Evolutionary conservation across 2,113 vertebrate species (phyloP), one percentile per base, ranked within the genome.

Genomic region (Stigmatopora nigra): DNA sequence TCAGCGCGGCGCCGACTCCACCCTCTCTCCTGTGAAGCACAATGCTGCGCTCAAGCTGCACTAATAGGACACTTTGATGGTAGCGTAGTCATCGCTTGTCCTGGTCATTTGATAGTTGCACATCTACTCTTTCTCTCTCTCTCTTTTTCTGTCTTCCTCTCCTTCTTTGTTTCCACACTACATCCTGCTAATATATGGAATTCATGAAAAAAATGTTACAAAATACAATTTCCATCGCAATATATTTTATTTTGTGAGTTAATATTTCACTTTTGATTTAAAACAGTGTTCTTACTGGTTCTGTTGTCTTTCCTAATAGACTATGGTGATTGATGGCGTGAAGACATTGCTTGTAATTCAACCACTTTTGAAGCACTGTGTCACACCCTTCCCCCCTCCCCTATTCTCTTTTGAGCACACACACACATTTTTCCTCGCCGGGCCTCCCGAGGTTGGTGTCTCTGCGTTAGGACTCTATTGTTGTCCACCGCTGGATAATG

Each of bases 401-500:
- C 83, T 80, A 0, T 56, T 45, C 17, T 70, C 67, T 76, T 76
- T 82, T 85, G 80, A 88, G 85, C 78, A 79, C 73, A 73, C 82
- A 73, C 82, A 77, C 82, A 5, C 20, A 53, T 76, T 75, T 77
- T 73, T 82, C 78, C 78, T 82, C 79, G 63, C 35, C 0, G 83
- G 86, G 86, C 85, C 88, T 85, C 86, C 83, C 83, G 80, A 83
- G 89, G 88, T 88, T 88, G 86, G 84, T 90, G 89, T 89, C 88
- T 89, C 84, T 88, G 88, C 83, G 82, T 88, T 88, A 88, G 87
- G 80, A 84, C 85, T 88, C 89, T 66, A 89, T 91, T 91, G 89
- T 92, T 89, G 88, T 83, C 89, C 82, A 80, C 83, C 78, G 85
- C 86, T 82, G 88, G 89, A 90, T 91, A 92, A 88, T 89, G 77